Conservation (phyloP, 2,113 vertebrate species). For the Callipepla californica region DNA sequence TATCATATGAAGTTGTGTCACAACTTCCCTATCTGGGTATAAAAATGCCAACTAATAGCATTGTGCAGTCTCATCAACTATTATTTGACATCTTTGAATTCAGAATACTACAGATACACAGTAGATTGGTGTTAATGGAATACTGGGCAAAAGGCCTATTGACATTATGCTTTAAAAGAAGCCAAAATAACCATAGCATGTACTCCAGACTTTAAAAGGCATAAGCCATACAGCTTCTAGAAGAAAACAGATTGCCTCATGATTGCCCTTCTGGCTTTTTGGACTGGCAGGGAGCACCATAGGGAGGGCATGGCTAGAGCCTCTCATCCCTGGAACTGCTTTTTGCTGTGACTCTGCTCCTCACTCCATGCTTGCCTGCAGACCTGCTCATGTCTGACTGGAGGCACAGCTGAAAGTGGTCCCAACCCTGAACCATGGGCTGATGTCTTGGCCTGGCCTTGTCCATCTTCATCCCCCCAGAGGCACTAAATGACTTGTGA, state of each 20-base stretch:
- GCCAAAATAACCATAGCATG: neutral
- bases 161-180: neutral
- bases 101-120: neutral
- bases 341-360: neutral
- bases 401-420: neutral
- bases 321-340: neutral
- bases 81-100: neutral
- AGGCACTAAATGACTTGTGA: neutral
- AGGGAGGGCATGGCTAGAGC: neutral
- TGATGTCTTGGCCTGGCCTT: neutral
- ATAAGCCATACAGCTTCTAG: neutral
- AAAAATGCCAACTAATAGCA: neutral
- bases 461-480: neutral
- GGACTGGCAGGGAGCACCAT: neutral
- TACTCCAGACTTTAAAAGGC: neutral
- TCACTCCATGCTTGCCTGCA: neutral
- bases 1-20: neutral
- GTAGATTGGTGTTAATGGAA: neutral
- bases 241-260: neutral
- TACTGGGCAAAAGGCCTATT: neutral
- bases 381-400: neutral
- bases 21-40: neutral
- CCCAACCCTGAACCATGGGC: fast-evolving
- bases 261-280: neutral
- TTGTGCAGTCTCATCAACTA: neutral